A percentile compares a stretch with the other conserved stretches of the same genome.
Evolutionary conservation across 2,888 invertebrate species (phyloP).

Genomic region (Drosophila neotestacea): DNA sequence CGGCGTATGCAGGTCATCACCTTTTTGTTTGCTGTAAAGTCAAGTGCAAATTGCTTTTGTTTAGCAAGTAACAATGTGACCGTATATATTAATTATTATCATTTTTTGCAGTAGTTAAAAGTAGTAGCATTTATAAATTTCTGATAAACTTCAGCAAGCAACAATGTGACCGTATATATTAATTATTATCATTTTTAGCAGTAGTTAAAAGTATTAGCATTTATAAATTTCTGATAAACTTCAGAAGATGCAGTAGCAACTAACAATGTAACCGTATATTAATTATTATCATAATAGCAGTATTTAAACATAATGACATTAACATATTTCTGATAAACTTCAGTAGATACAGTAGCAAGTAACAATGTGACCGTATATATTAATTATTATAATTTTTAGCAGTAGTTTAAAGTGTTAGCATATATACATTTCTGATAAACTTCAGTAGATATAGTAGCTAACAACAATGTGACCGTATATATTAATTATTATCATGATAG

Average conservation of each 20-base stretch:
- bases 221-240: no score
- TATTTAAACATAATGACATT: no score
- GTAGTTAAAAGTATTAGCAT: background rate
- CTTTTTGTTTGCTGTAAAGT: conserved; percentile 37
- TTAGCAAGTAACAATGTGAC: conserved; percentile 22
- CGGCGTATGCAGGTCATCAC: conserved; percentile 45
- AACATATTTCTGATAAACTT: no score
- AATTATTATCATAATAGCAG: background rate
- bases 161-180: conserved; percentile 3
- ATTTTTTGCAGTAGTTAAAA: background rate
- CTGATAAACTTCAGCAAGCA: no score
- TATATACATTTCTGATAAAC: no score
- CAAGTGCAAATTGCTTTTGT: conserved; percentile 34
- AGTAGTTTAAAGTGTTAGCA: background rate
- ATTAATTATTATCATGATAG: no score
- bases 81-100: background rate
- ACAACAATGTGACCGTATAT: no score
- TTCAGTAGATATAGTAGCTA: no score
- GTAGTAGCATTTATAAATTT: background rate
- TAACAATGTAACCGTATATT: background rate
- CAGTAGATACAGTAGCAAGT: background rate
- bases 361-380: conserved; percentile 21
- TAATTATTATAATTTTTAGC: no score
- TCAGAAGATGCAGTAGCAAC: background rate
- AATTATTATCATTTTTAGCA: background rate